A percentile compares a stretch with the other conserved stretches of the same genome.
These are phyloP conservation scores for Rhorus exstirpatorius DNA, from an alignment of 2,888 invertebrate genomes.

Conservation along the genomic window DNA sequence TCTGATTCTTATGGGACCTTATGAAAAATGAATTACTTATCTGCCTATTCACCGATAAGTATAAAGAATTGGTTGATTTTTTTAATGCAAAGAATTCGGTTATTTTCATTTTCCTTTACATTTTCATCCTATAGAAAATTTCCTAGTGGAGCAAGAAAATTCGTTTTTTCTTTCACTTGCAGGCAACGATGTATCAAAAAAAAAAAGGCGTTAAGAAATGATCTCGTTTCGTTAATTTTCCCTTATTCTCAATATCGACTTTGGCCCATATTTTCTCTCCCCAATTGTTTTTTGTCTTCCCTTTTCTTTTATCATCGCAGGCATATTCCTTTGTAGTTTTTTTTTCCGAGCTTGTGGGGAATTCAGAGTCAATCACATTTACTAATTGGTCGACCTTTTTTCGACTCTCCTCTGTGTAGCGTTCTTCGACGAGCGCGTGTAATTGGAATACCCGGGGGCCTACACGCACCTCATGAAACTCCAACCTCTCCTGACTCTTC, in stretches of 20 bases:
- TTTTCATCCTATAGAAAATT: no score
- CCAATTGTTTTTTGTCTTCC: background rate
- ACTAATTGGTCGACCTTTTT: slow-evolving; percentile 75
- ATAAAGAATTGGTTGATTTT: no score
- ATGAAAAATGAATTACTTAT: no score
- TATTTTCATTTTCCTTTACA: no score
- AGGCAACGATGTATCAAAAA: no score
- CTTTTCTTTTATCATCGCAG: slow-evolving; percentile 40
- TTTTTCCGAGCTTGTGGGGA: slow-evolving; percentile 8
- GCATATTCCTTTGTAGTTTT: slow-evolving; percentile 42
- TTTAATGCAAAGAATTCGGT: no score
- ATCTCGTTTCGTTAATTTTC: no score
- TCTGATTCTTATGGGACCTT: no score
- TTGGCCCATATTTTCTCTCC: slow-evolving; percentile 11
- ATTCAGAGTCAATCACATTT: slow-evolving; percentile 65
- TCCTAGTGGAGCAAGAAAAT: no score
- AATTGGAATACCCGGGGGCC: slow-evolving; percentile 73
- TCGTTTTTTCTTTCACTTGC: no score
- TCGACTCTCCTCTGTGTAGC: slow-evolving; percentile 20
- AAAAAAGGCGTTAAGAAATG: no score
- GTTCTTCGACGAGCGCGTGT: slow-evolving; percentile 40
- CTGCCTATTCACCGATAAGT: no score
- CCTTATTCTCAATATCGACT: background rate
- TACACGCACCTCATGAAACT: slow-evolving; percentile 10
- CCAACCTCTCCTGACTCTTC: slow-evolving; percentile 1